A percentile compares a stretch with the other conserved stretches of the same genome.
Evolutionary conservation across 2,888 invertebrate species (phyloP).

Genomic region (Cephus rjabovi): DNA sequence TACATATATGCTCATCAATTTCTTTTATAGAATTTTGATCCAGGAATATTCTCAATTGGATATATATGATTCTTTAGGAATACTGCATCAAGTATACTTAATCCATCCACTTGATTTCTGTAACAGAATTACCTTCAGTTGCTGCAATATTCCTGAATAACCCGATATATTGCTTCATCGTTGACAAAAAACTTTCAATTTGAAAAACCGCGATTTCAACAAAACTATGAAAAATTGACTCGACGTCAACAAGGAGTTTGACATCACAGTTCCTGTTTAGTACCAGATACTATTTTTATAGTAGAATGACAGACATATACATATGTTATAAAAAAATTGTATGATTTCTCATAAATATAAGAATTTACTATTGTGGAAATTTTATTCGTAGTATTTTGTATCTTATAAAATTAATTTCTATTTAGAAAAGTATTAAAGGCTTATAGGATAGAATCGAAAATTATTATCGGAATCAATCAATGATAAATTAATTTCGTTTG

Average conservation of each 20-base stretch:
- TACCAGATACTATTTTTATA: neutral
- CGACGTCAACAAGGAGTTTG: neutral
- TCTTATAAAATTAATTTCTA: neutral
- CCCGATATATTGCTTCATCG: neutral
- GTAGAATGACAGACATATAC: neutral
- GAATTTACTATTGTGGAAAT: neutral
- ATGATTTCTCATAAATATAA: no score
- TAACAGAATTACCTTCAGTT: neutral
- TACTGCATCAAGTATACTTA: neutral
- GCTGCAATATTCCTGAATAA: neutral
- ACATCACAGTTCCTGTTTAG: neutral
- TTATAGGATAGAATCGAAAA: neutral
- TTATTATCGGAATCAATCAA: neutral
- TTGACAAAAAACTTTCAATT: neutral
- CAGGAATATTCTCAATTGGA: neutral
- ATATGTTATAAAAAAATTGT: neutral
- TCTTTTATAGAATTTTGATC: neutral
- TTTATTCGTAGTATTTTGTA: neutral
- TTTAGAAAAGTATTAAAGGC: neutral
- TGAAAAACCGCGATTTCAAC: neutral
- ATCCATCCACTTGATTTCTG: neutral
- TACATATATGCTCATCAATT: neutral
- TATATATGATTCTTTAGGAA: neutral
- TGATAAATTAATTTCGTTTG: neutral
- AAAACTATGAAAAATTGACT: neutral